Evolutionary conservation across 2,113 vertebrate genomes (phyloP).

Genomic region (Onychostoma macrolepis): DNA sequence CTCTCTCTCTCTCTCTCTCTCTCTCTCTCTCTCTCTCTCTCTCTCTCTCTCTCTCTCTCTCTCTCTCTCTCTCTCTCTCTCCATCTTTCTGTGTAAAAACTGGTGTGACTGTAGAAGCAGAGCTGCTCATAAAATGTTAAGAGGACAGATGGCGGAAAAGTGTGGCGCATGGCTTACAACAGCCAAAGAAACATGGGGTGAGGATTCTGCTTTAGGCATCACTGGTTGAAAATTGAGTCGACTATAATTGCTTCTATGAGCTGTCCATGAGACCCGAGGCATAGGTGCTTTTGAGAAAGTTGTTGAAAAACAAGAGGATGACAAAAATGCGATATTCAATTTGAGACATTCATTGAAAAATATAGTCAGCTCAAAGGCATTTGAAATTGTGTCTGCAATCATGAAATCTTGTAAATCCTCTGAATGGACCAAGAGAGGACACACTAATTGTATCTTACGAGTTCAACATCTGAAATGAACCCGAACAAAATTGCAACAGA

Average conservation of each 20-base stretch:
- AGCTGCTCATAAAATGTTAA: slow-evolving; percentile 66
- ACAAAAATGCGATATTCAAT: slow-evolving; percentile 17
- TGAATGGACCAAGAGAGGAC: slow-evolving; percentile 24
- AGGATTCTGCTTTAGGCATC: slow-evolving; percentile 14
- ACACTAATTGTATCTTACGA: background rate
- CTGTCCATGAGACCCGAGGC: slow-evolving; percentile 1
- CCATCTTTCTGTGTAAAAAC: slow-evolving; percentile 28
- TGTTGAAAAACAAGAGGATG: slow-evolving; percentile 23
- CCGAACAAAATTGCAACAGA: background rate
- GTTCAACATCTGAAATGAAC: background rate
- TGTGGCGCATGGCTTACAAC: slow-evolving; percentile 30
- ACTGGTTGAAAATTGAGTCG: slow-evolving; percentile 35
- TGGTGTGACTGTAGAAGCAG: slow-evolving; percentile 48
- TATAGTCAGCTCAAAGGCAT: background rate
- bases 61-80: slow-evolving; percentile 31
- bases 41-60: too few species aligned
- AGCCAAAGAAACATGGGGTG: slow-evolving; percentile 14
- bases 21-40: too few species aligned
- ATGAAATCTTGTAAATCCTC: slow-evolving; percentile 11
- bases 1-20: too few species aligned
- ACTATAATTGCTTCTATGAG: slow-evolving; percentile 37
- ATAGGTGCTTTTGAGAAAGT: background rate
- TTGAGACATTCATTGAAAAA: slow-evolving; percentile 24
- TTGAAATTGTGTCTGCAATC: slow-evolving; percentile 8
- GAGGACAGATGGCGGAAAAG: slow-evolving; percentile 64